Evolutionary conservation across 2,113 vertebrate species (phyloP).

Genomic region (Rousettus leschenaultii): DNA sequence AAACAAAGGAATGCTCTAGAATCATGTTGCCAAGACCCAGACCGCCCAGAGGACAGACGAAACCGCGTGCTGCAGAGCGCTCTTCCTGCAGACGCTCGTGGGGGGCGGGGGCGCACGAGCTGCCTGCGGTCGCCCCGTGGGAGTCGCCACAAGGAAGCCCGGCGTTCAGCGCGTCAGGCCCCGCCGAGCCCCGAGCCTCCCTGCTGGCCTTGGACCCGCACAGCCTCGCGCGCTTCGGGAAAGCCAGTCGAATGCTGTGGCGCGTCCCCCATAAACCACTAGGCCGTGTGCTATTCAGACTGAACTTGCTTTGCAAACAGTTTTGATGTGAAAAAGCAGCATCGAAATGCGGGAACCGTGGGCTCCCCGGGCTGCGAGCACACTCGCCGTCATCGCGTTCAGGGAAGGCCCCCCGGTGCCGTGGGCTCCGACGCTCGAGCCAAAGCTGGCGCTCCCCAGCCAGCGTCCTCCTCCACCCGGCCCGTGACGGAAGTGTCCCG

Average conservation of each 20-base stretch:
- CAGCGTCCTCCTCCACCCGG: rapidly evolving
- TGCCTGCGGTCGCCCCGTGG: no score
- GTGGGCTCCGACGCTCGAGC: rapidly evolving
- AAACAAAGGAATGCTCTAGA: neutral
- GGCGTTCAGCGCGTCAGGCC: neutral
- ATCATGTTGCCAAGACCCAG: neutral
- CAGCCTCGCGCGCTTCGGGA: rapidly evolving
- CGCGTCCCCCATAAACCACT: neutral
- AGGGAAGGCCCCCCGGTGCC: rapidly evolving
- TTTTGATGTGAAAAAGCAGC: neutral
- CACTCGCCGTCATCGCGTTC: rapidly evolving
- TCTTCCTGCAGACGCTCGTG: no score
- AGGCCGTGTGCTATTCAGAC: no score
- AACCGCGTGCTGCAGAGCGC: rapidly evolving
- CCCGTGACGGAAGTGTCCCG: rapidly evolving
- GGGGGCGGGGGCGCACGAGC: no score
- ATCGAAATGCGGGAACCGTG: rapidly evolving
- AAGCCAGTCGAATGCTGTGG: no score
- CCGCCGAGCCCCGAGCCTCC: no score
- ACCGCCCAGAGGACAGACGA: rapidly evolving
- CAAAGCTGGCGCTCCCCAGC: rapidly evolving
- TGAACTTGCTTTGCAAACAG: neutral
- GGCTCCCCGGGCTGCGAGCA: neutral
- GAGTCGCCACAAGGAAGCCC: no score
- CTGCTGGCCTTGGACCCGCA: no score